A percentile compares a stretch with the other conserved stretches of the same genome.
Evolutionary conservation across 2,888 invertebrate species (phyloP).

Genomic region (Latrodectus elegans): DNA sequence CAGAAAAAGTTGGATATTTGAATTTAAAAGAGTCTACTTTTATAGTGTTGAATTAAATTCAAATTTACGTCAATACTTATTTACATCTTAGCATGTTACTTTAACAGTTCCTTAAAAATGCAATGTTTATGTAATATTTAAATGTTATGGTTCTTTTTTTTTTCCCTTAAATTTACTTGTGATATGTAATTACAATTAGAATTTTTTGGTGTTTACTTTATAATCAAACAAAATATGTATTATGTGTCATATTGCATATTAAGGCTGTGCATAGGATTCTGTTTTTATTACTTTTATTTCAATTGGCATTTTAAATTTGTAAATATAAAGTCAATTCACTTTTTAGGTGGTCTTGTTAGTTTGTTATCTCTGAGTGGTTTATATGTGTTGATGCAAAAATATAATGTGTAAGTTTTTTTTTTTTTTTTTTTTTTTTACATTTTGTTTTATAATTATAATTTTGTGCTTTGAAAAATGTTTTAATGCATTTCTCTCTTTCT

Average conservation of each 20-base stretch:
- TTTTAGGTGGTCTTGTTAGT: conserved; percentile 87
- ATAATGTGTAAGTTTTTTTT: conserved; percentile 83
- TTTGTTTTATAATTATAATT: conserved; percentile 5
- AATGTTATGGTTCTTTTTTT: too few relatives aligned
- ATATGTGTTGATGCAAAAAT: conserved; percentile 89
- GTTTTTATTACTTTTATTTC: not conserved
- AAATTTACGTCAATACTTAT: too few relatives aligned
- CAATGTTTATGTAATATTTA: too few relatives aligned
- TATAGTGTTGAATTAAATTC: too few relatives aligned
- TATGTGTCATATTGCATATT: not conserved
- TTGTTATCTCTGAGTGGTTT: conserved; percentile 93
- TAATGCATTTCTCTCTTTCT: conserved; percentile 69
- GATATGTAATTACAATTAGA: too few relatives aligned
- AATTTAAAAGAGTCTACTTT: too few relatives aligned
- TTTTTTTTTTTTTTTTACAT: conserved; percentile 7
- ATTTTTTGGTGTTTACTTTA: too few relatives aligned
- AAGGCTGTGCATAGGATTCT: not conserved
- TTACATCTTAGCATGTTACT: too few relatives aligned
- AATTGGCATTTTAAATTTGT: conserved; percentile 69
- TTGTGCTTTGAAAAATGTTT: not conserved
- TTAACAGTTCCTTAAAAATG: too few relatives aligned
- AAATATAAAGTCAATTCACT: too few relatives aligned
- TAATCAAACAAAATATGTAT: not conserved
- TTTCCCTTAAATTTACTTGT: too few relatives aligned
- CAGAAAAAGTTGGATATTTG: too few relatives aligned